Evolutionary conservation across 2,888 invertebrate species (phyloP).

Genomic region (Drosophila gaucha): DNA sequence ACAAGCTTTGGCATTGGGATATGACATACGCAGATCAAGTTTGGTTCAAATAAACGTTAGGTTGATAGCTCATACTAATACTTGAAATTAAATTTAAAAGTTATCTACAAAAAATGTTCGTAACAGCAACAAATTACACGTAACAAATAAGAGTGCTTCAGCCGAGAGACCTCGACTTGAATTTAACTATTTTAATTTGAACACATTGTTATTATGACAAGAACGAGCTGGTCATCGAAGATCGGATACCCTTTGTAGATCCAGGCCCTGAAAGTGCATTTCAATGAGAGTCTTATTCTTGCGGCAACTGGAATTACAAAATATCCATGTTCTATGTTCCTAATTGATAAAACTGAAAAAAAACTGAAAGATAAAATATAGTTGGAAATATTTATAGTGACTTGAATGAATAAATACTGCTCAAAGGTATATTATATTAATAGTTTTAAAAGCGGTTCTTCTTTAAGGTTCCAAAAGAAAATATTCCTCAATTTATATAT

Average conservation of each 20-base stretch:
- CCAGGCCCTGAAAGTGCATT: background rate
- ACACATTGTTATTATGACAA: constrained; percentile 3
- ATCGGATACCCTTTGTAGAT: background rate
- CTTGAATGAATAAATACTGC: no score
- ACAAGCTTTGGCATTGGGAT: constrained; percentile 1
- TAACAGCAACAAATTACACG: background rate
- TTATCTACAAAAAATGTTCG: no score
- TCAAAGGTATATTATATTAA: no score
- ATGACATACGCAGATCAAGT: constrained; percentile 3
- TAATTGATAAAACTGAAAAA: no score
- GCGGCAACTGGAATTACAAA: no score
- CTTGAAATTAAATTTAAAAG: background rate
- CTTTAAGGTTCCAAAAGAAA: no score
- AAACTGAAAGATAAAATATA: no score
- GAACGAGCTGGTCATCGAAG: background rate
- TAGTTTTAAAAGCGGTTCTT: no score
- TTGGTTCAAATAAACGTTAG: background rate
- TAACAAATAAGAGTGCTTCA: constrained; percentile 2
- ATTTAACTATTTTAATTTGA: constrained; percentile 5
- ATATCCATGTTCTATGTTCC: no score
- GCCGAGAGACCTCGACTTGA: constrained; percentile 5
- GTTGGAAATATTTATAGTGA: no score
- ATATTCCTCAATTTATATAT: no score
- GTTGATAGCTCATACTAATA: background rate
- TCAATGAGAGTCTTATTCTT: no score